Percentiles rank a stretch among this genome's conserved stretches.
These are phyloP conservation scores for Dugesia japonica DNA, from an alignment of 2,888 invertebrate species.

Conservation along the genomic window DNA sequence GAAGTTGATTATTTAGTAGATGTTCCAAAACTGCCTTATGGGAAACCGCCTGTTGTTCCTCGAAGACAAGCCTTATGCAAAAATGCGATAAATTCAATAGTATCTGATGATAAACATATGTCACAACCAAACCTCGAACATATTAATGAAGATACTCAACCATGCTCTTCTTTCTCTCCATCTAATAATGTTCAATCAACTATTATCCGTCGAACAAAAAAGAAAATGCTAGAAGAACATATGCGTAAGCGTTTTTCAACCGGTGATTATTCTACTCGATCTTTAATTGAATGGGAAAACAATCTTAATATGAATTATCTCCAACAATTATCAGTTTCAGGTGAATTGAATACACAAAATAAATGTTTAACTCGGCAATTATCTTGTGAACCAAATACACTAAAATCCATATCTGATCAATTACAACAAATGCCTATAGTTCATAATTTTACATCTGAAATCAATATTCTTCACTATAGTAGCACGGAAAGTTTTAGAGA, in stretches of 20 bases:
- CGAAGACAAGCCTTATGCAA: background rate
- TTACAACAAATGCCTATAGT: background rate
- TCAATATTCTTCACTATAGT: background rate
- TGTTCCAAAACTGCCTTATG: background rate
- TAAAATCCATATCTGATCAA: background rate
- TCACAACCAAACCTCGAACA: background rate
- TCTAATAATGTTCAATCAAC: background rate
- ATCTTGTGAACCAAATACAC: background rate
- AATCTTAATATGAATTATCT: background rate
- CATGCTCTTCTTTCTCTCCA: background rate
- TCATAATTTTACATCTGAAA: background rate
- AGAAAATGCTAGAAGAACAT: slow-evolving; percentile 4
- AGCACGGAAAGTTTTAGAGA: background rate
- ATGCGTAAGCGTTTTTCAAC: slow-evolving; percentile 14
- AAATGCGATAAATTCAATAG: background rate
- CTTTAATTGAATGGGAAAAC: slow-evolving; percentile 11
- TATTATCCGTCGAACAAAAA: background rate
- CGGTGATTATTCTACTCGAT: slow-evolving; percentile 15
- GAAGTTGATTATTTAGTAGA: slow-evolving; percentile 10
- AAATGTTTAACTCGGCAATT: background rate
- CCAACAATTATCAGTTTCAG: background rate
- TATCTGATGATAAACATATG: background rate
- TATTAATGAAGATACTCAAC: slow-evolving; percentile 4
- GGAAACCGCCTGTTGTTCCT: background rate
- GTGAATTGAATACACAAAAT: background rate